Conservation (phyloP, 2,113 vertebrate species). For the Canis aureus region DNA sequence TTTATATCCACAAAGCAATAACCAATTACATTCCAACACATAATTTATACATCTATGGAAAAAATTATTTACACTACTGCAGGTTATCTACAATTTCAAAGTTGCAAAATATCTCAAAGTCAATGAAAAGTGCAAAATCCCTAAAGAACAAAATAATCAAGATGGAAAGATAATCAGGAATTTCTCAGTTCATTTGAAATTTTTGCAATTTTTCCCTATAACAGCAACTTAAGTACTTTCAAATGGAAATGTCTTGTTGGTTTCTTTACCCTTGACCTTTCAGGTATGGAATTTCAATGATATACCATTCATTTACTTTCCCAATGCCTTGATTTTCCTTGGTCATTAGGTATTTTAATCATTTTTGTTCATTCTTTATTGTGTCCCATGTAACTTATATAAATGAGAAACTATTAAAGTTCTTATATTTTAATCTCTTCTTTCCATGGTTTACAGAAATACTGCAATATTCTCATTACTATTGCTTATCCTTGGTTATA, state of each 20-base stretch:
- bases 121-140: background rate
- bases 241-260: background rate
- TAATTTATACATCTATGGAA: background rate
- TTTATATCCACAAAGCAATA: background rate
- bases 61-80: background rate
- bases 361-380: background rate
- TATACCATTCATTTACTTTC: background rate
- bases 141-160: background rate
- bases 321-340: background rate
- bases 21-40: background rate
- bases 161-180: background rate
- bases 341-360: background rate
- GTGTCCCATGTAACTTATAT: background rate
- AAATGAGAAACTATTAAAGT: background rate
- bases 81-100: background rate
- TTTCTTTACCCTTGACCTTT: background rate
- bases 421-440: background rate
- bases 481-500: background rate
- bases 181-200: background rate
- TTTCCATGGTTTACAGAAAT: background rate
- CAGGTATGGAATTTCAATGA: background rate
- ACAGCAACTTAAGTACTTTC: background rate
- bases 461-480: background rate
- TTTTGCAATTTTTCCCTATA: background rate
- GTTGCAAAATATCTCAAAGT: background rate